A percentile compares a stretch with the other conserved stretches of the same genome.
phyloP scores from a whole-genome alignment of 2,113 vertebrate species.

The Carlito syrichta region DNA sequence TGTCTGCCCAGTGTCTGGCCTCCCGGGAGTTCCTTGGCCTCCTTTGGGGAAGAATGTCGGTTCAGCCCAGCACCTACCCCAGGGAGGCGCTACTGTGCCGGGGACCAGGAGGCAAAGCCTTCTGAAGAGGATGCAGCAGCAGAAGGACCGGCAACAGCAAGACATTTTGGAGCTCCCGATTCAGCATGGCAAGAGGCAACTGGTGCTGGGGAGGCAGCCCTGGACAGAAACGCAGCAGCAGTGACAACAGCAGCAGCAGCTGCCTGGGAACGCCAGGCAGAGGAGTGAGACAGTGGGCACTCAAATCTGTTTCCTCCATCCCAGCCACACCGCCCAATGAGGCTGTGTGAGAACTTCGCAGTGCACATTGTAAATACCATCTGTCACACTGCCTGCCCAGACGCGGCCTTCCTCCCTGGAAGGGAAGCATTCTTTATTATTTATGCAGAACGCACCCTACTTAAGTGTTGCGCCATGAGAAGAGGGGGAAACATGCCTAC shows the following conservation, averaged over 20 bases:
- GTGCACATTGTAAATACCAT: constrained; percentile 75
- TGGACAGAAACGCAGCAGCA: background rate
- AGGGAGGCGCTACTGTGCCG: background rate
- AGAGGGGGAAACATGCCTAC: constrained; percentile 30
- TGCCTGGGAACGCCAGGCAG: background rate
- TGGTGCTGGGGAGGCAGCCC: background rate
- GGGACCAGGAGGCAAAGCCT: background rate
- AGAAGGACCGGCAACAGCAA: background rate
- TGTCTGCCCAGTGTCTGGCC: background rate
- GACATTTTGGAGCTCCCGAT: background rate
- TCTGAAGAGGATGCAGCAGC: background rate
- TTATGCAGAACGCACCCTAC: constrained; percentile 58
- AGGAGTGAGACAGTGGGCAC: constrained; percentile 49
- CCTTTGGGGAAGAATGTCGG: background rate
- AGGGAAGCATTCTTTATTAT: constrained; percentile 53
- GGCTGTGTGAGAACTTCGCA: constrained; percentile 59
- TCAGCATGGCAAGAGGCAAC: background rate
- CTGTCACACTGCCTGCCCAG: constrained; percentile 71
- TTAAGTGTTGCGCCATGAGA: constrained; percentile 7
- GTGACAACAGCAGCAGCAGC: background rate
- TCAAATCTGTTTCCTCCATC: background rate
- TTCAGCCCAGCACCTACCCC: background rate
- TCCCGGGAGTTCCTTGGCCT: background rate
- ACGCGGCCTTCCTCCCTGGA: constrained; percentile 52
- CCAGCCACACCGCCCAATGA: constrained; percentile 1